Percentiles rank a stretch among this genome's conserved stretches.
phyloP scores from a whole-genome alignment of 2,888 invertebrate species.

The Tenthredo distinguenda region DNA sequence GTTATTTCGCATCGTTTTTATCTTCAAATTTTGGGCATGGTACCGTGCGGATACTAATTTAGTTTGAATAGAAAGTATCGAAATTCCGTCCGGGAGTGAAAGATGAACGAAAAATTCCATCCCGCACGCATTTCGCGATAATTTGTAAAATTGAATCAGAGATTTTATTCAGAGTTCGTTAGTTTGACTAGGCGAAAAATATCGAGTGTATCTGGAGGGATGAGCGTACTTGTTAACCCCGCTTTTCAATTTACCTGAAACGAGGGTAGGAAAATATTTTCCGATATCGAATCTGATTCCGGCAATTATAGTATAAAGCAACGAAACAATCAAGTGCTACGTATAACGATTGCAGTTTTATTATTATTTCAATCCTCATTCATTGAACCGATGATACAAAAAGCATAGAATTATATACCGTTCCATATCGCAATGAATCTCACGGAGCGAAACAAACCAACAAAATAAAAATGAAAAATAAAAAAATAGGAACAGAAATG shows the following conservation, averaged over 20 bases:
- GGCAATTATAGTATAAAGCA: slow-evolving; percentile 34
- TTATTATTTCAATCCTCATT: not conserved
- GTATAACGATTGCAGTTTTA: not conserved
- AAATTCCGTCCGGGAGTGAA: not conserved
- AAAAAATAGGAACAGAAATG: not conserved
- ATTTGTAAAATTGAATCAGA: not conserved
- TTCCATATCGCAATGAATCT: not conserved
- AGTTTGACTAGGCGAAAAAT: not conserved
- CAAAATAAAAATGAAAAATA: not conserved
- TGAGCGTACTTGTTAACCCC: slow-evolving; percentile 30
- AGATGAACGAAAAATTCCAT: not conserved
- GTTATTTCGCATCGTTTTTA: no score
- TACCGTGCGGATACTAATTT: not conserved
- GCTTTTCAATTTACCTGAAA: slow-evolving; percentile 33
- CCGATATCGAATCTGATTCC: slow-evolving; percentile 12
- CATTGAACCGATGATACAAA: not conserved
- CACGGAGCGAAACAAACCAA: not conserved
- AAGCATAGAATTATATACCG: not conserved
- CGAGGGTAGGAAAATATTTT: slow-evolving; percentile 10
- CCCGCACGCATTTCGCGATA: not conserved
- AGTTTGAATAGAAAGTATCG: not conserved
- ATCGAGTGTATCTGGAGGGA: not conserved
- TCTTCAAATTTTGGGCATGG: not conserved
- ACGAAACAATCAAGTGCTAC: slow-evolving; percentile 14
- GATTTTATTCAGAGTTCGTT: slow-evolving; percentile 6